Percentiles rank a stretch among this genome's conserved stretches.
These are phyloP conservation scores for Steinernema scapterisci DNA, from an alignment of 2,888 invertebrate species.

Conservation along the genomic window DNA sequence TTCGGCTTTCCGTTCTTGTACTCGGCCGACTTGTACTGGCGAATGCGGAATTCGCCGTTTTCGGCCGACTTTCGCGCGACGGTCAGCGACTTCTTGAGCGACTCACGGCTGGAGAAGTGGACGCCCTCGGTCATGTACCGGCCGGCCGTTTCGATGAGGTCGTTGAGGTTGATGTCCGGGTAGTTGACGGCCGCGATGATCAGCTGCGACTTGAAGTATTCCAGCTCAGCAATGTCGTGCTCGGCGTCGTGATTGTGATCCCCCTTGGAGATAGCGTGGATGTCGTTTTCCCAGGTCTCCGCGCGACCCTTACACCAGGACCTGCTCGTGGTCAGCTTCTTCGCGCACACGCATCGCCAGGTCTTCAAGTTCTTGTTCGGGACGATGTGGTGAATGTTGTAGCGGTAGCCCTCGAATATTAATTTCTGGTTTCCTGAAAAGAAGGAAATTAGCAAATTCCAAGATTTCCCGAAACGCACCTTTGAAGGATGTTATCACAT, in stretches of 20 bases:
- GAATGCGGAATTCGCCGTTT: constrained; percentile 60
- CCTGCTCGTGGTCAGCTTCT: constrained; percentile 58
- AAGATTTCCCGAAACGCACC: constrained; percentile 38
- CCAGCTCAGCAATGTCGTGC: constrained; percentile 65
- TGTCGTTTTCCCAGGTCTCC: constrained; percentile 64
- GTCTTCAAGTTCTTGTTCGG: constrained; percentile 57
- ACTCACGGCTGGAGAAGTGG: constrained; percentile 62
- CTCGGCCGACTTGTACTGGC: constrained; percentile 36
- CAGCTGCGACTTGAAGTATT: constrained; percentile 56
- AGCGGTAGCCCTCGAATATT: constrained; percentile 65
- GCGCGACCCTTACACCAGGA: constrained; percentile 64
- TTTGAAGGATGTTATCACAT: constrained; percentile 65
- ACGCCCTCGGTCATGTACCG: constrained; percentile 48
- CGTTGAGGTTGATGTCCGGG: constrained; percentile 46
- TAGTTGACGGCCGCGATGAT: constrained; percentile 51
- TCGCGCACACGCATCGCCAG: constrained; percentile 66
- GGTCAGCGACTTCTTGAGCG: constrained; percentile 61
- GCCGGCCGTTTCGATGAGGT: constrained; percentile 49
- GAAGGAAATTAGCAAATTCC: not conserved
- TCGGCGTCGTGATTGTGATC: constrained; percentile 64
- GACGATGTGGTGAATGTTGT: constrained; percentile 64
- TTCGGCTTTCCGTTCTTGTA: constrained; percentile 30
- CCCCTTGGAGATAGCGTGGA: constrained; percentile 62
- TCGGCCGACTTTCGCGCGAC: constrained; percentile 60
- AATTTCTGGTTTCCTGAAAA: constrained; percentile 62